A percentile compares a stretch with the other conserved stretches of the same genome.
Conservation (phyloP, 2,113 vertebrate genomes). For the Regulus satrapa region DNA sequence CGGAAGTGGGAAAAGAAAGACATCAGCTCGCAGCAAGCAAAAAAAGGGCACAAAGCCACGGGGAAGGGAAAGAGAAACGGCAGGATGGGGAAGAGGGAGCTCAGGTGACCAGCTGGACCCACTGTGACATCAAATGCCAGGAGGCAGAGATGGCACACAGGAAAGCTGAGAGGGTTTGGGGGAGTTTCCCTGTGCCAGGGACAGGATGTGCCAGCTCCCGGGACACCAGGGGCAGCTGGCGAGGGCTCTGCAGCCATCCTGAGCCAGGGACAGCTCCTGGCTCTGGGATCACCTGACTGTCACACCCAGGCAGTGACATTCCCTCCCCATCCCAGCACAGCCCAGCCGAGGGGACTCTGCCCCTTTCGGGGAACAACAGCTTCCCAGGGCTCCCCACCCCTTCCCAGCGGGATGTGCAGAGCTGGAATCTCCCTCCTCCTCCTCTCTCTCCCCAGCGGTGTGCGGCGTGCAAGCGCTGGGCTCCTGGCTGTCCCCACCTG, state of each 20-base stretch:
- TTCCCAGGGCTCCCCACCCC: neutral
- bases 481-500: neutral
- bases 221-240: neutral
- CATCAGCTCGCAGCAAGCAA: neutral
- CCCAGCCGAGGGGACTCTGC: neutral
- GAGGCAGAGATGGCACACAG: neutral
- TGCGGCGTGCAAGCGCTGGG: neutral
- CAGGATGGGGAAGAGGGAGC: neutral
- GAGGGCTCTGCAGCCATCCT: neutral
- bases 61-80: constrained; percentile 42
- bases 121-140: neutral
- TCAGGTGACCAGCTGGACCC: neutral
- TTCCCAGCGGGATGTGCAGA: neutral
- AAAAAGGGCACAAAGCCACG: constrained; percentile 12
- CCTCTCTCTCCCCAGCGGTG: neutral
- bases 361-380: neutral
- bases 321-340: neutral
- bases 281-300: neutral
- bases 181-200: neutral
- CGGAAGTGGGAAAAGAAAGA: constrained; percentile 53
- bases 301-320: neutral
- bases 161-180: neutral
- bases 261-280: neutral
- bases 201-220: neutral
- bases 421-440: neutral